Evolutionary conservation across 37 sponge, comb jelly and placozoan genomes (phyloP), one percentile per base, ranked within the genome.

Genomic region (Agelas oroides): DNA sequence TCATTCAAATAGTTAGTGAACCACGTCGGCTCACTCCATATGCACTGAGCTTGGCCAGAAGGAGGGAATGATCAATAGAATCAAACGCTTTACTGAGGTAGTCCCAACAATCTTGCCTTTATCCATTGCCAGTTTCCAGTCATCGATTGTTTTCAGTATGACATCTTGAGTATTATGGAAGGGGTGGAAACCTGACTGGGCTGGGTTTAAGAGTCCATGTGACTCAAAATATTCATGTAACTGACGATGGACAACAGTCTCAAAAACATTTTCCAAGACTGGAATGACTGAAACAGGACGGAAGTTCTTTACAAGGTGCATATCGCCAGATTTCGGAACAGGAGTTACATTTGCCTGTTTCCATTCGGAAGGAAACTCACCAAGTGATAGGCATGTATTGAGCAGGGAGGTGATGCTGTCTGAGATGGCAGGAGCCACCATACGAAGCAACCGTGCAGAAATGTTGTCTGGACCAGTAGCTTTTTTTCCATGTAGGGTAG

Each of bases 61-160:
- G 75, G 14, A 83, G 59, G 13, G 34, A 27, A 28, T 83, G 84
- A 36, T 73, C 46, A 17, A 83, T 59, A 54, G 30, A 24, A 34
- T 83, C 84, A 83, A 83, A 83, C 2, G 75, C 84, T 39, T 83
- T 83, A 32, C 65, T 59, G 36, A 73, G 32, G 19, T 75, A 35
- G 76, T 65, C 5, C 75, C 75, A 62, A 72, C 75, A 25, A 61
- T 33, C 37, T 73, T 73, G 54, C 58, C 41, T 2, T 83, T 27
- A 73, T 83, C 84, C 39, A 83, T 32, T 24, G 84, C 84, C n/a
- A 36, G 73, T 54, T 56, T 55, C 84, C 84, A 83, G 27, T 12
- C 52, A 13, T 83, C 84, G 35, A 73, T 37, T 56, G 69, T 58
- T 15, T 21, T 59, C 53, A 83, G 21, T 3, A 83, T 8, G 5